phyloP scores from a whole-genome alignment of 2,888 invertebrate genomes.

The Taphrorychus bicolor region DNA sequence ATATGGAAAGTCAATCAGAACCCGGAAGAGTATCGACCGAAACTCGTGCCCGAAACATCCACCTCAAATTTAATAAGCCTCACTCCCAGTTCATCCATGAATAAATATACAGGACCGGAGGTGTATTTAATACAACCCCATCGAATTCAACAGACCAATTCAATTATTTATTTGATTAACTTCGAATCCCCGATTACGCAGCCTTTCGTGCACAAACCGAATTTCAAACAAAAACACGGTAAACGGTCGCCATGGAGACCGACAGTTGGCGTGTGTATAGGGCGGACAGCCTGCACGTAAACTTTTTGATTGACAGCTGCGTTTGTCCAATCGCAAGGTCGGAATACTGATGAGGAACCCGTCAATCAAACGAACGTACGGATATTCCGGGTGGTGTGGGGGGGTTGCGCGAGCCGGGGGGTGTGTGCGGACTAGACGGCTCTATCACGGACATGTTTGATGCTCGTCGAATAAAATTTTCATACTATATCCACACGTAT shows the following conservation, averaged over 20 bases:
- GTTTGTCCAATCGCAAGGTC: slow-evolving; percentile 78
- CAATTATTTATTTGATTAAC: slow-evolving; percentile 39
- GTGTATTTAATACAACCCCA: slow-evolving; percentile 8
- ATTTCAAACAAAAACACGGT: slow-evolving; percentile 41
- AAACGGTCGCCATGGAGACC: slow-evolving; percentile 33
- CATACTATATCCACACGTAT: background rate
- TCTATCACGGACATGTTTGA: slow-evolving; percentile 35
- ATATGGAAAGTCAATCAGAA: too few relatives aligned
- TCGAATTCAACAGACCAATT: slow-evolving; percentile 22
- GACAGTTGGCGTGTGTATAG: slow-evolving; percentile 37
- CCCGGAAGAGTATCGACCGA: too few relatives aligned
- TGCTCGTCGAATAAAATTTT: slow-evolving; percentile 1
- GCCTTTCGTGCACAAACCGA: slow-evolving; percentile 38
- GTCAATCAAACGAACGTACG: slow-evolving; percentile 68
- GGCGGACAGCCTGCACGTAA: slow-evolving; percentile 57
- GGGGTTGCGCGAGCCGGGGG: too few relatives aligned
- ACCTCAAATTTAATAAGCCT: slow-evolving; percentile 1
- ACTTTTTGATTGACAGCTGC: slow-evolving; percentile 81
- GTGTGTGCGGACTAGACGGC: slow-evolving; percentile 19
- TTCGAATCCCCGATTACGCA: slow-evolving; percentile 33
- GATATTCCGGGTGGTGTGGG: background rate
- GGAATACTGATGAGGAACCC: slow-evolving; percentile 78
- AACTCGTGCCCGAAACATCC: too few relatives aligned
- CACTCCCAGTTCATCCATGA: background rate
- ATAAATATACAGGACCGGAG: background rate